Conservation (phyloP, 2,113 vertebrate genomes). For the Caloenas nicobarica region DNA sequence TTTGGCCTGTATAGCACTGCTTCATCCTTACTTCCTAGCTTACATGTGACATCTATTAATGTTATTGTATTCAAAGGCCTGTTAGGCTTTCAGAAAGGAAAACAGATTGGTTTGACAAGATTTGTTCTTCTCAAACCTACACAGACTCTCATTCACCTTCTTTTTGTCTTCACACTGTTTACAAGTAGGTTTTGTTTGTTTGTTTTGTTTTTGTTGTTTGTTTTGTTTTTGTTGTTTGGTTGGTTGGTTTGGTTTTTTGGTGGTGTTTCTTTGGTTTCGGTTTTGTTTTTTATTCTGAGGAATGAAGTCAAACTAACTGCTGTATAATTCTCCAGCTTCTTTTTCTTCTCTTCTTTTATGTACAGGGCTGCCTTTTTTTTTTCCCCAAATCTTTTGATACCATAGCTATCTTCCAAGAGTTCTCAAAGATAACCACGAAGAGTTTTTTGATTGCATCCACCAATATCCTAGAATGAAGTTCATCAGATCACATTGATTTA, state of each 20-base stretch:
- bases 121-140: not conserved
- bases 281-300: not conserved
- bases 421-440: not conserved
- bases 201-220: not conserved
- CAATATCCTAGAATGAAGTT: not conserved
- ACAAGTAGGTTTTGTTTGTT: not conserved
- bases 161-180: not conserved
- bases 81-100: not conserved
- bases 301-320: not conserved
- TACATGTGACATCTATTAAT: not conserved
- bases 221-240: not conserved
- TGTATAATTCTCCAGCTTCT: not conserved
- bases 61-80: not conserved
- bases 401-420: not conserved
- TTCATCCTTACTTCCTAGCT: not conserved
- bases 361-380: not conserved
- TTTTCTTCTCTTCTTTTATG: not conserved
- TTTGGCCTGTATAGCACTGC: not conserved
- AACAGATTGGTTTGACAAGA: not conserved
- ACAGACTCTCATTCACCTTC: not conserved
- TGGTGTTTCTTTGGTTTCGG: no score
- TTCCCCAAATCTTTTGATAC: not conserved
- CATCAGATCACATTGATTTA: conserved; percentile 23
- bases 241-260: not conserved
- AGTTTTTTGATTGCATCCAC: conserved; percentile 29